Base-by-base conservation (phyloP, 2,888 invertebrate species). In the Actias luna region DNA sequence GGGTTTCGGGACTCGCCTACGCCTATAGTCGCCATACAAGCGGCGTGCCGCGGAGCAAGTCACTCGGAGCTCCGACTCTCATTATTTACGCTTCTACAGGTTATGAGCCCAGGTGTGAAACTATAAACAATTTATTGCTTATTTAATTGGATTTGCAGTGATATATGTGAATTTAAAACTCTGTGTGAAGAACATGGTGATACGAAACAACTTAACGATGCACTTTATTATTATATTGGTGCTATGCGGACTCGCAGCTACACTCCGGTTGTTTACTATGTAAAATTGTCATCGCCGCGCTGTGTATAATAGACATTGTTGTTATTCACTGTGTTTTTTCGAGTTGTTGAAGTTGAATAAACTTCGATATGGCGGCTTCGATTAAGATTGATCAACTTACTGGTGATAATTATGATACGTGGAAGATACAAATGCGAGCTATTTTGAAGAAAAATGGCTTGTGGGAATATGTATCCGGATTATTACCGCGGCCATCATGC, bases 391-490 rank as follows among this genome's bases (percentile, higher is more conserved):
- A 61, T 31, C 62, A 62, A 46, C 65, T 50, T 31, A 60, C 60
- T n/a, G 33, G 60, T 16, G 60, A 60, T 50, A 60, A 67, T 50
- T 64, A 63, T 55, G 66, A 69, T 67, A 69, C 69, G 18, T 69
- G 69, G 65, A 69, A 67, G 36, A 68, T 68, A 35, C 68, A 68
- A 12, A 68, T 67, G 64, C 58, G 66, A 64, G 68, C 69, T 18
- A 68, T 70, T 66, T 64, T 67, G 63, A 67, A 64, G 60, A 70
- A 68, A 59, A 67, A 69, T 65, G 63, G 67, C 35, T 64, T 68
- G 52, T 67, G 67, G 67, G 68, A 67, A 31, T 69, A 65, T 64
- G 69, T 67, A 61, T 63, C 64, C 7, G 60, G 50, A 29, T 12
- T 12, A n/a, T 33, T 60, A 52, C 60, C 60, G 1, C 50, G 66